Conservation (phyloP, 2,888 invertebrate species). For the Parascotia fuliginaria region DNA sequence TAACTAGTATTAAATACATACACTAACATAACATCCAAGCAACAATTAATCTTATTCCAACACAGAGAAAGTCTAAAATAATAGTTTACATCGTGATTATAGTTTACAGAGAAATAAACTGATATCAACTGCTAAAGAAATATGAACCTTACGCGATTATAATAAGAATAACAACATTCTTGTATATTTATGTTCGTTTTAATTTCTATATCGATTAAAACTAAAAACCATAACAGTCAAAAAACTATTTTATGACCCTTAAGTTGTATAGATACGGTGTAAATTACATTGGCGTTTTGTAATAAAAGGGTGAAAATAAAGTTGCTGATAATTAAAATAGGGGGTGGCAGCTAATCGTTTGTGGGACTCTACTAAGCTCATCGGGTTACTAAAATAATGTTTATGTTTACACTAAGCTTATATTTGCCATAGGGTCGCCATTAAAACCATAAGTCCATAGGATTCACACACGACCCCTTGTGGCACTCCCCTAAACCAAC, state of each 20-base stretch:
- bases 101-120: slow-evolving; percentile 1
- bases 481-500: slow-evolving; percentile 16
- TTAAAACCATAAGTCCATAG: slow-evolving; percentile 63
- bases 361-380: slow-evolving; percentile 77
- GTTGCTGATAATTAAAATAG: slow-evolving; percentile 31
- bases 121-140: slow-evolving; percentile 12
- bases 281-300: neutral
- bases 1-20: slow-evolving; percentile 29
- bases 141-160: slow-evolving; percentile 4
- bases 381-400: slow-evolving; percentile 84
- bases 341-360: slow-evolving; percentile 69
- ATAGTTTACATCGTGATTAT: neutral
- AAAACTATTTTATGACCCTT: slow-evolving; percentile 1
- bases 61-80: neutral
- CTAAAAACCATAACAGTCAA: slow-evolving; percentile 4
- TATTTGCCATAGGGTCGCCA: slow-evolving; percentile 55
- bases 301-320: neutral
- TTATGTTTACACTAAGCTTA: slow-evolving; percentile 78
- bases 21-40: neutral
- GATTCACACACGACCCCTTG: slow-evolving; percentile 45
- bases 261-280: neutral
- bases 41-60: slow-evolving; percentile 1
- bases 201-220: slow-evolving; percentile 13
- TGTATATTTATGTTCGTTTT: slow-evolving; percentile 10
- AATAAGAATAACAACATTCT: slow-evolving; percentile 8